phyloP scores from a whole-genome alignment of 2,797 vertebrate genomes.

The Silurus aristotelis region DNA sequence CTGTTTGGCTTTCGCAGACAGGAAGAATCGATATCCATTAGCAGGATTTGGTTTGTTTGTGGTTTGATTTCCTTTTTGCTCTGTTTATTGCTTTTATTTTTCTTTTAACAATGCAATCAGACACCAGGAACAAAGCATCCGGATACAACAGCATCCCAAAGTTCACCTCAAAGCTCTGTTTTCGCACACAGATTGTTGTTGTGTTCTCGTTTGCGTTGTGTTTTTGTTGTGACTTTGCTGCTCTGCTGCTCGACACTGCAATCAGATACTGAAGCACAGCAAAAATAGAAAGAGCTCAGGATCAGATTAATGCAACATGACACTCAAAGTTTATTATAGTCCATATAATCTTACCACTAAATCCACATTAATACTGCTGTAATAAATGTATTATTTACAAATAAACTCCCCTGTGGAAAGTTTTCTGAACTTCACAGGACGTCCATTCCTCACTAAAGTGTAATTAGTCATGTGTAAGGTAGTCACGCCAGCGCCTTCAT shows the following conservation, averaged over 20 bases:
- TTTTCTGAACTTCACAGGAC: background rate
- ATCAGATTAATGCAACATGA: slow-evolving; percentile 11
- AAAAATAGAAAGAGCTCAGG: slow-evolving; percentile 21
- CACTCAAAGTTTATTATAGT: background rate
- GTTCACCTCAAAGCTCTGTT: background rate
- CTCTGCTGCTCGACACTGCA: background rate
- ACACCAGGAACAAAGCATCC: background rate
- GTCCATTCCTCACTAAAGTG: background rate
- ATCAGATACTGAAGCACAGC: slow-evolving; percentile 3
- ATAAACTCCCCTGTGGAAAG: background rate
- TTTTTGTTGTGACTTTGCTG: background rate
- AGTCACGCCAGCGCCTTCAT: background rate
- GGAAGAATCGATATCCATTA: slow-evolving; percentile 52
- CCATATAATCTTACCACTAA: background rate
- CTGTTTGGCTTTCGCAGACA: slow-evolving; percentile 29
- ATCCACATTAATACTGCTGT: too few species aligned
- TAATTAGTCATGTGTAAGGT: background rate
- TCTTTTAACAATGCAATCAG: slow-evolving; percentile 1
- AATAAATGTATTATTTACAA: background rate
- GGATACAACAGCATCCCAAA: background rate
- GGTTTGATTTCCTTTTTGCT: slow-evolving; percentile 15
- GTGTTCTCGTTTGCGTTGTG: too few species aligned
- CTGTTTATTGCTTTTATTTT: too few species aligned
- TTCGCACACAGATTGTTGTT: background rate
- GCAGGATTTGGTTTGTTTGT: slow-evolving; percentile 25